Conservation (phyloP, 1,140 invertebrate genomes). For the Ladona fulva region DNA sequence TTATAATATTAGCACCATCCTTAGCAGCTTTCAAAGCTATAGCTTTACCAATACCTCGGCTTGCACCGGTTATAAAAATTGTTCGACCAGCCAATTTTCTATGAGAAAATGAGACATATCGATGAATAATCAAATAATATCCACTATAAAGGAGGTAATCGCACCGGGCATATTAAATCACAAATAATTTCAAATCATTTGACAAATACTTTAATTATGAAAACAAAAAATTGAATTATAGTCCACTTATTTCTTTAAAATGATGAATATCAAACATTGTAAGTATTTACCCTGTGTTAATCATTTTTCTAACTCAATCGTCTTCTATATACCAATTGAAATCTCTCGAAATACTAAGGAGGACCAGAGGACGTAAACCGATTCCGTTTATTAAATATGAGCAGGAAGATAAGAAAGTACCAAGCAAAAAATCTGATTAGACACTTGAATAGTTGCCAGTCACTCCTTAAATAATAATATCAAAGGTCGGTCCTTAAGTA, state of each 20-base stretch:
- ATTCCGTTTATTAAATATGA: background rate
- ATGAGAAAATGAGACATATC: background rate
- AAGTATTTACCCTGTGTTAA: background rate
- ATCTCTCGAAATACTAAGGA: background rate
- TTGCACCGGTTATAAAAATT: constrained; percentile 55
- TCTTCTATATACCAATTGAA: background rate
- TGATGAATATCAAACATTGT: background rate
- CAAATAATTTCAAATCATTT: background rate
- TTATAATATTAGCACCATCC: constrained; percentile 53
- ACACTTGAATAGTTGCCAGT: background rate
- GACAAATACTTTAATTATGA: background rate
- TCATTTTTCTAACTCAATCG: background rate
- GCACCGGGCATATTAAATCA: background rate
- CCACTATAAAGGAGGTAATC: background rate
- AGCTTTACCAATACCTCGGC: constrained; percentile 56
- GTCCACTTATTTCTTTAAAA: background rate
- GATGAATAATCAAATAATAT: background rate
- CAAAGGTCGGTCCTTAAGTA: background rate
- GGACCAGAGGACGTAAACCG: background rate
- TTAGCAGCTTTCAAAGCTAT: constrained; percentile 50
- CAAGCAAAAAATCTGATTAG: background rate
- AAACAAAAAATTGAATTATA: background rate
- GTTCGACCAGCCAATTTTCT: constrained; percentile 49
- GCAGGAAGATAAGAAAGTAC: background rate
- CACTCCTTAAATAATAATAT: constrained; percentile 8